Conservation (phyloP, 2,797 vertebrate species). For the Acipenser ruthenus region DNA sequence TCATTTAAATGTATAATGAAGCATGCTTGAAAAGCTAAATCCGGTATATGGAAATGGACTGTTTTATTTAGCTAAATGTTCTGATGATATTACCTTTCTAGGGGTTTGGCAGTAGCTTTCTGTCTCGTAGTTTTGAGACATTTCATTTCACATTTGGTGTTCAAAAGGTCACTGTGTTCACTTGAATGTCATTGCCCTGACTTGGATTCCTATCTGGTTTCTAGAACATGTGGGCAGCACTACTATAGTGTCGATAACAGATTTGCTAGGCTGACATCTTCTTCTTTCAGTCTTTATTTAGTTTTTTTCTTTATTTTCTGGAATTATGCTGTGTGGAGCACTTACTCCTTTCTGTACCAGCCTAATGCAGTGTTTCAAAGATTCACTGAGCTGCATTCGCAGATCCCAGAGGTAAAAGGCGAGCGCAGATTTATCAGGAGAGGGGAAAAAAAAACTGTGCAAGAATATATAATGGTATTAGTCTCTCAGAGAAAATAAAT, state of each 20-base stretch:
- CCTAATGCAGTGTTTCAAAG: constrained; percentile 2
- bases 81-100: no score
- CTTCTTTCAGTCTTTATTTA: not conserved
- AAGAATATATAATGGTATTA: constrained; percentile 1
- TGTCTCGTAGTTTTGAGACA: no score
- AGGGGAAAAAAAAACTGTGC: not conserved
- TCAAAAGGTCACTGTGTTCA: constrained; percentile 2
- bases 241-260: no score
- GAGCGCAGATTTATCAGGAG: not conserved
- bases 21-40: no score
- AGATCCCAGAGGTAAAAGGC: not conserved
- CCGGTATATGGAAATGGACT: no score
- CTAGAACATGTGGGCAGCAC: not conserved
- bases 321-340: not conserved
- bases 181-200: constrained; percentile 4
- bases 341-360: not conserved
- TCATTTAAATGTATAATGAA: no score
- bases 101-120: no score
- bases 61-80: no score
- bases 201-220: not conserved
- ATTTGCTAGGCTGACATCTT: not conserved
- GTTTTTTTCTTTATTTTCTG: not conserved
- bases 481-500: not conserved
- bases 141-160: not conserved
- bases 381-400: not conserved